Evolutionary conservation across 2,888 invertebrate species (phyloP).

Genomic region (Elegia similella): DNA sequence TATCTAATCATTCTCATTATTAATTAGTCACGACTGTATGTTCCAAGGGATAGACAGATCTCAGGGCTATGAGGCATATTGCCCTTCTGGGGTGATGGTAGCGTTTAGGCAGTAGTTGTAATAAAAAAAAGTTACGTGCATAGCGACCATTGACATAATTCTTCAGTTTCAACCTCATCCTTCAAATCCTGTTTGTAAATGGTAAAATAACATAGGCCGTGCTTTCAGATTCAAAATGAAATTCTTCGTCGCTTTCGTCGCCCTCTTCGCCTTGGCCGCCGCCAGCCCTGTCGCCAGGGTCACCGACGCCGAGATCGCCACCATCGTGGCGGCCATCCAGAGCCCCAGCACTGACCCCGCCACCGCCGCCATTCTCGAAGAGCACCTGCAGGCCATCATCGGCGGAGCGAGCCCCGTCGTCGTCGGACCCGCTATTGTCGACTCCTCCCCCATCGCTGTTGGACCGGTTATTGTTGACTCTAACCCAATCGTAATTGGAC

Average conservation of each 20-base stretch:
- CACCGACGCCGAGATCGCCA: conserved; percentile 19
- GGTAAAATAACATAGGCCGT: no score
- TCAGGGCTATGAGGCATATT: no score
- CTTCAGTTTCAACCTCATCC: no score
- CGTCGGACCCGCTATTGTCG: conserved; percentile 7
- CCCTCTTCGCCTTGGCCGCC: conserved; percentile 21
- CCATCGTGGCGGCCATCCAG: conserved; percentile 25
- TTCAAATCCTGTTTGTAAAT: no score
- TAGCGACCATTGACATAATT: no score
- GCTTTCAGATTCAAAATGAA: conserved; percentile 23
- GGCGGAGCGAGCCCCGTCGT: neutral
- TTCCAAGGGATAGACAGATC: no score
- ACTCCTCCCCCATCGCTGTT: neutral
- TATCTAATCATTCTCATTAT: no score
- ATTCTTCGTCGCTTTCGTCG: conserved; percentile 21
- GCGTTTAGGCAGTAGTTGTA: no score
- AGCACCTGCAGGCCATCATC: conserved; percentile 7
- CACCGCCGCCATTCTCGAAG: conserved; percentile 22
- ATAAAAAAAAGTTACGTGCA: no score
- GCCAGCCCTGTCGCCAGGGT: conserved; percentile 15
- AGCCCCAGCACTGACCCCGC: conserved; percentile 27
- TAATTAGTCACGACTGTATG: no score
- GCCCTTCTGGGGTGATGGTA: no score
- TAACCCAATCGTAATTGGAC: neutral
- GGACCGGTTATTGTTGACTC: neutral